Evolutionary conservation across 2,113 vertebrate species (phyloP).

Genomic region (Trematocara marginatum): DNA sequence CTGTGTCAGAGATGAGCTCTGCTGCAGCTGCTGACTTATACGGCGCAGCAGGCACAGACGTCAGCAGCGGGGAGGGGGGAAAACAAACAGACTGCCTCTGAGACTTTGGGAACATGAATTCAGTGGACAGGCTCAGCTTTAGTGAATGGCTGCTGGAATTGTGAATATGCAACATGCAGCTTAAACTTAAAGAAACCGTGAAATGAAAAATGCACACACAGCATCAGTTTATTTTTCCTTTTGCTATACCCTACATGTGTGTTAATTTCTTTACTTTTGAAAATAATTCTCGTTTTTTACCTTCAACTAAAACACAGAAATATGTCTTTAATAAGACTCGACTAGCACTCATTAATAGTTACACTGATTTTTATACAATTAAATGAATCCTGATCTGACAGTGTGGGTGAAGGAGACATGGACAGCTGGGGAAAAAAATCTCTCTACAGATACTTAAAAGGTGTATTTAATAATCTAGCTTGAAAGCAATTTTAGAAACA

Average conservation of each 20-base stretch:
- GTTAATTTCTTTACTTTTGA: neutral
- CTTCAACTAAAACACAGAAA: neutral
- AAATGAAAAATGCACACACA: neutral
- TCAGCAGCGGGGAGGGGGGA: neutral
- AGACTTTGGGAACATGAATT: neutral
- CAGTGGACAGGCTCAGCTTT: neutral
- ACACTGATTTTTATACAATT: neutral
- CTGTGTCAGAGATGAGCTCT: constrained; percentile 22
- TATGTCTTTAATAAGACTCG: neutral
- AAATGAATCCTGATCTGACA: neutral
- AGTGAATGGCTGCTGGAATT: neutral
- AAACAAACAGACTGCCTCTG: neutral
- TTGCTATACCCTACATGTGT: neutral
- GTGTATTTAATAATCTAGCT: neutral
- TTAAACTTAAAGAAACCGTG: neutral
- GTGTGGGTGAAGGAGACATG: neutral
- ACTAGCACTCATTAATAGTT: neutral
- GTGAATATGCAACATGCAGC: neutral
- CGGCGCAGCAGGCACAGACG: neutral
- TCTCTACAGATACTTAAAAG: neutral
- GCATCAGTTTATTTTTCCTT: neutral
- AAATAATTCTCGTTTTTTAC: neutral
- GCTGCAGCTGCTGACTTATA: constrained; percentile 3
- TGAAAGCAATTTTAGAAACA: neutral
- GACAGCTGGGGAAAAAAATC: neutral